Evolutionary conservation across 1,140 invertebrate species (phyloP), one percentile per base, ranked within the genome.

Genomic region (Neodiprion pinetum): DNA sequence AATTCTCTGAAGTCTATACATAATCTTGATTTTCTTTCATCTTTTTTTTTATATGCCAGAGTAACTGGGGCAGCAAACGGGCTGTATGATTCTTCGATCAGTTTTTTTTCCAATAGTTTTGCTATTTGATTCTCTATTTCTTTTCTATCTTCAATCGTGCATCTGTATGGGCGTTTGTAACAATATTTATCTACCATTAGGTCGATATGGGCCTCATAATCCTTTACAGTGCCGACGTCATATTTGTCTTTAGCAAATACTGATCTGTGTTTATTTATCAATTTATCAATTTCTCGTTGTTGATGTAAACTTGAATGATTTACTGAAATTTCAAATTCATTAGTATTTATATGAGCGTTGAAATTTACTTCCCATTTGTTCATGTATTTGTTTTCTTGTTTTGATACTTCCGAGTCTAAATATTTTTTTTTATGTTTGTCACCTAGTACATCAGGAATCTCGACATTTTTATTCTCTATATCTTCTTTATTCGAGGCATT

Each of bases 291-390:
- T 17, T 50, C 74, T 67, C 14, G 50, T 74, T 78, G 71, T 78
- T 84, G 77, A 71, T 82, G 12, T 61, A 1, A 21, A 70, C 78
- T 74, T 78, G 82, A 71, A 74, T 84, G 72, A 73, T 80, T 72
- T 74, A 79, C 69, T 17, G 47, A 40, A 17, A 79, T 82, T 68
- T 80, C 11, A 73, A 80, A 82, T 8, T 81, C 71, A 7, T 78
- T 17, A 74, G 75, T 69, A 11, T 79, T 74, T 77, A 81, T 76
- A 72, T 83, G 74, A 80, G 80, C 78, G 74, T 86, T 82, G 74
- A 82, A 83, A 74, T 84, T 81, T 69, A 69, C 21, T 69, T 69
- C 40, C 5, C n/a, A 23, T 21, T 47, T 72, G 9, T 17, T 40
- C 28, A 11, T 4, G 9, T 4, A 9, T 61, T 61, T 40, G 28